Conservation (phyloP, 2,888 invertebrate species). For the Hesperia comma region DNA sequence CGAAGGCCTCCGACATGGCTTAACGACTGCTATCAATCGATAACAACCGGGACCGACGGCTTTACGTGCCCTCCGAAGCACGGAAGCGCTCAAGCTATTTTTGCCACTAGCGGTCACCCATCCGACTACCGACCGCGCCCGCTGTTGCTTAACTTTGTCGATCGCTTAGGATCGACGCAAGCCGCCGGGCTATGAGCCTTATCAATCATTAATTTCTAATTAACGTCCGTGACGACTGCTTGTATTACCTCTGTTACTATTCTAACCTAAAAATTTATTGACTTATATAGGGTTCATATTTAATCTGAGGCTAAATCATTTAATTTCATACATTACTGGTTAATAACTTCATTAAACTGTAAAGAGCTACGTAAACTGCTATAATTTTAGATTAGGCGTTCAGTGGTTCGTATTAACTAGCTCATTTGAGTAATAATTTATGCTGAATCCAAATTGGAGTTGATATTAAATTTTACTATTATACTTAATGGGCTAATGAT, state of each 20-base stretch:
- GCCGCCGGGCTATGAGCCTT: too few relatives aligned
- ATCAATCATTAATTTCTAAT: slow-evolving; percentile 2
- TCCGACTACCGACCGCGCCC: too few relatives aligned
- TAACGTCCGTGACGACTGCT: background rate
- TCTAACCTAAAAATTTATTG: background rate
- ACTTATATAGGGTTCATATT: background rate
- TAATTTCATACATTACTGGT: background rate
- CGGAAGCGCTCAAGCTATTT: too few relatives aligned
- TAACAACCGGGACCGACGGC: too few relatives aligned
- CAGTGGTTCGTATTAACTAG: slow-evolving; percentile 8
- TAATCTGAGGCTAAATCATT: background rate
- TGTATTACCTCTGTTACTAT: background rate
- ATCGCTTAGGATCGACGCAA: too few relatives aligned
- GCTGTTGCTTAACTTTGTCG: too few relatives aligned
- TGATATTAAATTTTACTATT: background rate
- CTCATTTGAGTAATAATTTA: slow-evolving; percentile 9
- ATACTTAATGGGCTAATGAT: background rate
- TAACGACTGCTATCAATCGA: too few relatives aligned
- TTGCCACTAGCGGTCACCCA: too few relatives aligned
- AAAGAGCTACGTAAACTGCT: background rate
- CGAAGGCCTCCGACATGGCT: too few relatives aligned
- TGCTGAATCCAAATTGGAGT: slow-evolving; percentile 11
- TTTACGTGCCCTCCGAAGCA: too few relatives aligned
- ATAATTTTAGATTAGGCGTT: slow-evolving; percentile 14
- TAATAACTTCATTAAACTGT: background rate